Conservation (phyloP, 2,797 vertebrate species). For the Psittacula derbiana region DNA sequence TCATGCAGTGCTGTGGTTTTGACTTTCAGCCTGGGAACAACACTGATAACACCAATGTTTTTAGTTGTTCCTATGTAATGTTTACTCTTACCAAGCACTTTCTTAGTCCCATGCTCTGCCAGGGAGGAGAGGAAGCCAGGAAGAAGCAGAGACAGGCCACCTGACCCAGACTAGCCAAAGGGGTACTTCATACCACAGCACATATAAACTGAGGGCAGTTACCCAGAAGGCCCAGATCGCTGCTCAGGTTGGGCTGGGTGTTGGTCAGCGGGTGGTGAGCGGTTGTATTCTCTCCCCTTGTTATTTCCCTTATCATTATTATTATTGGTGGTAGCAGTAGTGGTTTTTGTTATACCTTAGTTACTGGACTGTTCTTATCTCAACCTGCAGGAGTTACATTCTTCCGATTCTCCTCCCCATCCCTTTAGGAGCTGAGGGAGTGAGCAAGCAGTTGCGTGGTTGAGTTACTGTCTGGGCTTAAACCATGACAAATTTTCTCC, state of each 20-base stretch:
- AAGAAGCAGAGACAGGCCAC: not conserved
- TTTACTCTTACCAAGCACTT: not conserved
- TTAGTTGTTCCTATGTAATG: not conserved
- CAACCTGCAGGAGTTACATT: not conserved
- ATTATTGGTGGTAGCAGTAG: not conserved
- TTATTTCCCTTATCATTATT: not conserved
- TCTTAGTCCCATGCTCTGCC: not conserved
- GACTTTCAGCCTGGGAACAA: not conserved
- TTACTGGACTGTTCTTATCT: not conserved
- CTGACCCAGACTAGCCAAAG: not conserved
- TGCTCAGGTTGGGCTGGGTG: fast-evolving
- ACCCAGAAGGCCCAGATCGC: not conserved
- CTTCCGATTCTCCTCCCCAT: not conserved
- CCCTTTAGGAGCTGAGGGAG: not conserved
- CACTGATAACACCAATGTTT: not conserved
- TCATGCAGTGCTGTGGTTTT: not conserved
- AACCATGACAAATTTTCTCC: not conserved
- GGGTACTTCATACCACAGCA: not conserved
- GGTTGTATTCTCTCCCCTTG: not conserved
- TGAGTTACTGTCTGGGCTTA: not conserved
- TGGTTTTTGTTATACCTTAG: not conserved
- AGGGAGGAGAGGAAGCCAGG: not conserved
- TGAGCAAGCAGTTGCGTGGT: not conserved
- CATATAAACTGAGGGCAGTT: not conserved
- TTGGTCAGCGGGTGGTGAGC: not conserved